A percentile compares a stretch with the other conserved stretches of the same genome.
These are phyloP conservation scores for Ariolimax columbianus DNA, from an alignment of 2,888 invertebrate genomes.

Conservation along the genomic window DNA sequence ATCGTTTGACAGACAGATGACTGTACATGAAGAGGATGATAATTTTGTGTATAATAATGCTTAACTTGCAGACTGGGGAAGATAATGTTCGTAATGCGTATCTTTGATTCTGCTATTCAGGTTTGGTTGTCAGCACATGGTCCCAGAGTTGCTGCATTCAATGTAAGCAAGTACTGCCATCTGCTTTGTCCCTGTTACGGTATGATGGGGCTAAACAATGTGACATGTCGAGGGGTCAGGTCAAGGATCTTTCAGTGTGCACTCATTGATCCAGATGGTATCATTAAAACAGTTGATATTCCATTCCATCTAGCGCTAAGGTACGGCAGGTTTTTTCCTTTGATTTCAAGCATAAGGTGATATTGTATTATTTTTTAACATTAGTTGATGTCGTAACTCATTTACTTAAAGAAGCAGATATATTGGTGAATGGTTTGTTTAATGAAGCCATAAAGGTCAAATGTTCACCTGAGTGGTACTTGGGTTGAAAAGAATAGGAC, in stretches of 20 bases:
- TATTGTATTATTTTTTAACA: not conserved
- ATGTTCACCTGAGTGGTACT: no score
- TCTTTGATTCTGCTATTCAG: slow-evolving; percentile 60
- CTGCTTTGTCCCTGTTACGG: slow-evolving; percentile 88
- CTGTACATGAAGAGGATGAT: no score
- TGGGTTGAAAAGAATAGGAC: no score
- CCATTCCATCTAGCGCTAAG: slow-evolving; percentile 93
- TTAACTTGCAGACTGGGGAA: not conserved
- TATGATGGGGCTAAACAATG: slow-evolving; percentile 86
- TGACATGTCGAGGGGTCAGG: slow-evolving; percentile 73
- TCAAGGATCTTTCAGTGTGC: slow-evolving; percentile 82
- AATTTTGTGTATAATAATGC: not conserved
- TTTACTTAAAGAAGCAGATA: no score
- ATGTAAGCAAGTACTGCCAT: slow-evolving; percentile 87
- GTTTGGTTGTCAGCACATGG: slow-evolving; percentile 94
- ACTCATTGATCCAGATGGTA: slow-evolving; percentile 90
- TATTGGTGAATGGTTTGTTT: no score
- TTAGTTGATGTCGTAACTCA: no score
- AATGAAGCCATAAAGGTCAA: no score
- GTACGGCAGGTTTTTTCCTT: slow-evolving; percentile 67
- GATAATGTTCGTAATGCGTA: not conserved
- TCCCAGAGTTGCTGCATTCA: slow-evolving; percentile 92
- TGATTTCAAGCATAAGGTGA: not conserved
- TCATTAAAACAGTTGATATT: slow-evolving; percentile 88
- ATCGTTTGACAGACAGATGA: no score